phyloP scores from a whole-genome alignment of 2,888 invertebrate species.

The Rhamphomyia laevipes region DNA sequence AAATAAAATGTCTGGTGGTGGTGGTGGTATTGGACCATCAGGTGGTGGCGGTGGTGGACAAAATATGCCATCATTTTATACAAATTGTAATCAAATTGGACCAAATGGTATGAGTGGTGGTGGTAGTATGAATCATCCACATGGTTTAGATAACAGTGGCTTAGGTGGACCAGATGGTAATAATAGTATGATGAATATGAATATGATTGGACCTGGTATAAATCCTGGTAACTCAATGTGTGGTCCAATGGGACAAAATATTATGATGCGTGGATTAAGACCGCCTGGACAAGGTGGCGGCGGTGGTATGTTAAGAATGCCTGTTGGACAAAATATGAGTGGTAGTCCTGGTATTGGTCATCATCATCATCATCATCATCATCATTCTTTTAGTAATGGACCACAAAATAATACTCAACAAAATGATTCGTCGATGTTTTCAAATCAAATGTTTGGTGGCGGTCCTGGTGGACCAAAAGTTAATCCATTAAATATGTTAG shows the following conservation, averaged over 20 bases:
- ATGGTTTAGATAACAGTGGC: constrained; percentile 19
- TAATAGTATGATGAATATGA: constrained; percentile 33
- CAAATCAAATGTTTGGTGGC: constrained; percentile 41
- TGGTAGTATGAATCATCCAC: constrained; percentile 32
- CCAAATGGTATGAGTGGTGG: constrained; percentile 25
- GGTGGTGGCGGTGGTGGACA: constrained; percentile 16
- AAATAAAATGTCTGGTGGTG: constrained; percentile 10
- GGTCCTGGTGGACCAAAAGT: constrained; percentile 21
- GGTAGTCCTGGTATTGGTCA: constrained; percentile 16
- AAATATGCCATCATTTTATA: constrained; percentile 25
- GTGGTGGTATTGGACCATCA: constrained; percentile 6
- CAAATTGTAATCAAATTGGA: constrained; percentile 33
- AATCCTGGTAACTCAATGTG: constrained; percentile 17
- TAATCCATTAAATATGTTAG: not conserved
- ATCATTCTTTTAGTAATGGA: constrained; percentile 19
- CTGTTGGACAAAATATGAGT: constrained; percentile 18
- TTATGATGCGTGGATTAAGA: constrained; percentile 41
- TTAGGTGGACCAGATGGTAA: constrained; percentile 29
- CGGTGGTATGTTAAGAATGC: constrained; percentile 21
- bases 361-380: constrained; percentile 27
- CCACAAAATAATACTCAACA: constrained; percentile 22
- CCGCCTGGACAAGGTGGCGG: constrained; percentile 31
- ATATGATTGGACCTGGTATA: constrained; percentile 14
- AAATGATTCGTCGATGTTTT: constrained; percentile 20
- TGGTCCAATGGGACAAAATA: constrained; percentile 23